Conservation (phyloP, 1,140 invertebrate genomes). For the Hyles vespertilio region DNA sequence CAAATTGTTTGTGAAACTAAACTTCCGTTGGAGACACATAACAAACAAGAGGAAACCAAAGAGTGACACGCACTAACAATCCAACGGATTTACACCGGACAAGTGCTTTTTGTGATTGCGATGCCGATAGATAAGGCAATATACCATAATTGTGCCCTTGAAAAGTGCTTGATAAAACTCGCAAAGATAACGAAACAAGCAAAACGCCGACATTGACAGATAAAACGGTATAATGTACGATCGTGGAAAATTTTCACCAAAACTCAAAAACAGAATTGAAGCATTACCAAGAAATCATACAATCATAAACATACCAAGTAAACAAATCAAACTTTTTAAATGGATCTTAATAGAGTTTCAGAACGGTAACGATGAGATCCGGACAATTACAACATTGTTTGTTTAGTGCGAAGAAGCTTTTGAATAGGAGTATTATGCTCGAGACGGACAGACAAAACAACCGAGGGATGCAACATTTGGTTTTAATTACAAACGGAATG, state of each 20-base stretch:
- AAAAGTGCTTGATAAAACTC: conserved; percentile 17
- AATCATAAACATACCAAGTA: no score
- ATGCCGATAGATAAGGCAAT: background rate
- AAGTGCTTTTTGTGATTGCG: background rate
- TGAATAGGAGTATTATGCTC: conserved; percentile 7
- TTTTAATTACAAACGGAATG: background rate
- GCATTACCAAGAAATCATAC: no score
- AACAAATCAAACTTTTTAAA: background rate
- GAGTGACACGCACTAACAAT: no score
- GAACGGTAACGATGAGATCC: background rate
- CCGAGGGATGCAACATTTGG: background rate
- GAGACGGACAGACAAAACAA: conserved; percentile 6
- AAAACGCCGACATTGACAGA: conserved; percentile 13
- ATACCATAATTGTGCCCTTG: conserved; percentile 19
- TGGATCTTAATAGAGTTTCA: background rate
- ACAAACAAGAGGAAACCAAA: no score
- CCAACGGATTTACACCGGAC: no score
- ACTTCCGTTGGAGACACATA: no score
- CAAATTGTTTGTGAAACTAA: no score
- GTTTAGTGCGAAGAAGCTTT: background rate
- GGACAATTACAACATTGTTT: conserved; percentile 4
- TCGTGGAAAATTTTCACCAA: conserved; percentile 12
- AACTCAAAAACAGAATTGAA: no score
- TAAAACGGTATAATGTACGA: conserved; percentile 11
- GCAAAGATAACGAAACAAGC: conserved; percentile 8